Evolutionary conservation across 2,113 vertebrate genomes (phyloP), one percentile per base, ranked within the genome.

Genomic region (Anseranas semipalmata): DNA sequence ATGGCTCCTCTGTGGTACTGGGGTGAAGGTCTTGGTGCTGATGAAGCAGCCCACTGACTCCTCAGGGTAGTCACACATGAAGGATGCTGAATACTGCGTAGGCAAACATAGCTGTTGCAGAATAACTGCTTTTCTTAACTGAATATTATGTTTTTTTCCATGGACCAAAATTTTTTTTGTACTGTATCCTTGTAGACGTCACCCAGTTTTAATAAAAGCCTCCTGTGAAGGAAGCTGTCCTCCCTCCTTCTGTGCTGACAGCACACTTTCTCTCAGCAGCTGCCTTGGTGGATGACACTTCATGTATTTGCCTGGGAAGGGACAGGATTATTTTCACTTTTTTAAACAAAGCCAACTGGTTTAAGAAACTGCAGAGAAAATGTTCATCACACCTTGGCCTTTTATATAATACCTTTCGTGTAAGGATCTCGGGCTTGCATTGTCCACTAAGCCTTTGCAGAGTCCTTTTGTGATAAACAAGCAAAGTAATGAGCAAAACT

Each of bases 131-230:
- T 97, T 98, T 98, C 98, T 98, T 97, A 97, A 97, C 96, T 97
- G 93, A 97, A 63, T 96, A 93, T 93, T 97, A 93, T 70, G 93
- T 10, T 66, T 97, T 97, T 98, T 97, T 97, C 97, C 97, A 98
- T 97, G 98, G 98, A 98, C 98, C 98, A 98, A 98, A 98, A 56
- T 96, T 97, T 98, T 96, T 97, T 98, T 98, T 98, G 98, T 98
- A 98, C 97, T 98, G 98, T 98, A 95, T 94, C 97, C 97, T 98
- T 98, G 98, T 97, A 90, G 90, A 95, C 67, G 97, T 98, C 97
- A 97, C 97, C 97, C 97, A 95, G 95, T 98, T 98, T 98, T 98
- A 98, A 98, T 98, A 98, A 98, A 98, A 98, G 96, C 97, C 95
- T 98, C 97, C 97, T 98, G 93, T 94, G 93, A 98, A 97, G 90